Base-by-base conservation (phyloP, 2,888 invertebrate species). In the Apotomis betuletana region DNA sequence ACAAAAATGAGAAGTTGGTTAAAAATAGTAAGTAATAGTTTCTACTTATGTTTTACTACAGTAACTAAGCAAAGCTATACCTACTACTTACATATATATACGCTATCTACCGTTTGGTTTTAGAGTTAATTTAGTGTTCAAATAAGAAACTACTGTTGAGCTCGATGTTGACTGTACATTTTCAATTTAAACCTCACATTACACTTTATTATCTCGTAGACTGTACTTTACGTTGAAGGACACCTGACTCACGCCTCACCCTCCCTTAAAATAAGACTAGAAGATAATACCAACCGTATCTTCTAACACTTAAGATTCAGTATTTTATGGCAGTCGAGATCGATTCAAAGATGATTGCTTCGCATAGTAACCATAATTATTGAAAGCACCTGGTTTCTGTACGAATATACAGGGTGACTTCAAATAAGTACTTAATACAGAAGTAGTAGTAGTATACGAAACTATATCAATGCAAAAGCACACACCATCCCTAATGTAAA, bases 321-420 rank as follows among this genome's bases (percentile, higher is more conserved):
- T 44, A 52, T 60, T 4, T 10, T 13, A 12, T 12, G 36, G 38
- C 13, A 9, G 3, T 41, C 0, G 12, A 41, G 67, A 52, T 68
- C 52, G 38, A 59, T 51, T 36, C 49, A 52, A 52, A 52, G 51
- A 61, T 68, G 60, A 60, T 68, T 68, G 38, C 67, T 67, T 60
- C 60, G 44, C 55, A 12, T 55, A 62, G 44, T 64, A 57, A 67
- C 68, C 68, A 54, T 68, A 68, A 68, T 68, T 68, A 68, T 61
- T 68, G 51, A 15, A 36, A 68, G 51, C 68, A 68, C 60, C 60
- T 68, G 68, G 60, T 41, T 60, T 57, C 67, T 67, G 36, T 59
- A 59, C 46, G 46, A 49, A 54, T 65, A 13, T 65, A 65, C 58
- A 27, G 27, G 27, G 27, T 27, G 27, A 27, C 27, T 27, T 27